Conservation (phyloP, 2,888 invertebrate genomes). For the Lottia gigantea region DNA sequence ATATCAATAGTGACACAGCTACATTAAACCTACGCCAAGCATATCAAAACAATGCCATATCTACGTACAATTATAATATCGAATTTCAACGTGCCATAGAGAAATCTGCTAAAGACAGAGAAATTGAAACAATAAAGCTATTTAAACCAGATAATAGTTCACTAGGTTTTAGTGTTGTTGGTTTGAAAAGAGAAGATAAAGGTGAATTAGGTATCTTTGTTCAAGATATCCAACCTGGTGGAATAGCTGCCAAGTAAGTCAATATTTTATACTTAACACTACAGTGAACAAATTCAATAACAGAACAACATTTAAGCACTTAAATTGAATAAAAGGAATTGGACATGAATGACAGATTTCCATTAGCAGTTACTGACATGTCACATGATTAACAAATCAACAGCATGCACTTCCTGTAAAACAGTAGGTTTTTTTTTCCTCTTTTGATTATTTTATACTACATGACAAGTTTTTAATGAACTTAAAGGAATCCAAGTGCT, state of each 20-base stretch:
- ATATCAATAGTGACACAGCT: constrained; percentile 30
- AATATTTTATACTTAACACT: no score
- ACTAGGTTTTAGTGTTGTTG: constrained; percentile 79
- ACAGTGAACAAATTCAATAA: no score
- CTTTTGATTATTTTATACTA: no score
- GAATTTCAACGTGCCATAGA: constrained; percentile 43
- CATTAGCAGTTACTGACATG: no score
- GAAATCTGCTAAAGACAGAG: constrained; percentile 70
- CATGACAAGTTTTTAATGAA: no score
- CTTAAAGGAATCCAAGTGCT: no score
- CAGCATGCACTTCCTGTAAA: no score
- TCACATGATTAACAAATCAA: no score
- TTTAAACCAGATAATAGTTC: constrained; percentile 76
- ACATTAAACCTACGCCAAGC: constrained; percentile 31
- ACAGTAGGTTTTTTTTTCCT: no score
- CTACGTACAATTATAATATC: constrained; percentile 49
- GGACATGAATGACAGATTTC: no score
- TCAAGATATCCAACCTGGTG: constrained; percentile 76
- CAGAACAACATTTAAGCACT: no score
- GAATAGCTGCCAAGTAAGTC: constrained; percentile 76
- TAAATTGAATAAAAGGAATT: no score
- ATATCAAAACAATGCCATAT: constrained; percentile 35
- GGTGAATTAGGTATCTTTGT: constrained; percentile 78
- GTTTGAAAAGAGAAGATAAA: constrained; percentile 73
- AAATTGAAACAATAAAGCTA: constrained; percentile 74